Evolutionary conservation across 1,140 invertebrate genomes (phyloP), one percentile per base, ranked within the genome.

Genomic region (Drosophila malerkotliana): DNA sequence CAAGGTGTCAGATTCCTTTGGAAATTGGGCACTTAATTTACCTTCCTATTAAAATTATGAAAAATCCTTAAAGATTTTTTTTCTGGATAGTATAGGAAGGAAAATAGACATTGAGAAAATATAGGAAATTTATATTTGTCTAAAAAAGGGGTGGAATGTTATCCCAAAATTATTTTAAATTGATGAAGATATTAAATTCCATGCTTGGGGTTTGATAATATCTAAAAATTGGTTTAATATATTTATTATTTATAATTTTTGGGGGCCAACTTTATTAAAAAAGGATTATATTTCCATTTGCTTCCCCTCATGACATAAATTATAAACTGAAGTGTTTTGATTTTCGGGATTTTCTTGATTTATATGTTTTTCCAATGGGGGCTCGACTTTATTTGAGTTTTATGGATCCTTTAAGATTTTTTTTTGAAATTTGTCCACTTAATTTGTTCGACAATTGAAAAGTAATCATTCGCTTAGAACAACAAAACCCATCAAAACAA

Each of bases 21-120:
- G 79, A 84, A 83, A 83, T 83, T 83, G 79, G 80, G 80, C 79
- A 75, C 79, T 83, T 84, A 68, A 83, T 83, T 82, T 83, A 82
- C 79, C 79, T 76, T 61, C 54, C 49, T 67, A 77, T 63, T 68
- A 48, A 72, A 74, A 83, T 75, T 79, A 83, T 83, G 79, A 79
- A 66, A 83, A 79, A 82, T 82, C 75, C 54, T 67, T 57, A 69
- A 51, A 64, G 60, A 83, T 82, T 59, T 60, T 32, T 67, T 64
- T 21, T 28, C 9, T 28, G 28, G 8, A 61, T 28, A 26, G 18
- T 8, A 37, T 6, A 21, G 18, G 10, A 37, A 37, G 24, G n/a
- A 51, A 10, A 7, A 28, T 10, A 15, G n/a, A 32, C 24, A 8
- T 9, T 10, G 1, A 37, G 21, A 9, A 10, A 32, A 21, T 14